phyloP scores from a whole-genome alignment of 2,888 invertebrate genomes.

The Parthenolecanium corni region DNA sequence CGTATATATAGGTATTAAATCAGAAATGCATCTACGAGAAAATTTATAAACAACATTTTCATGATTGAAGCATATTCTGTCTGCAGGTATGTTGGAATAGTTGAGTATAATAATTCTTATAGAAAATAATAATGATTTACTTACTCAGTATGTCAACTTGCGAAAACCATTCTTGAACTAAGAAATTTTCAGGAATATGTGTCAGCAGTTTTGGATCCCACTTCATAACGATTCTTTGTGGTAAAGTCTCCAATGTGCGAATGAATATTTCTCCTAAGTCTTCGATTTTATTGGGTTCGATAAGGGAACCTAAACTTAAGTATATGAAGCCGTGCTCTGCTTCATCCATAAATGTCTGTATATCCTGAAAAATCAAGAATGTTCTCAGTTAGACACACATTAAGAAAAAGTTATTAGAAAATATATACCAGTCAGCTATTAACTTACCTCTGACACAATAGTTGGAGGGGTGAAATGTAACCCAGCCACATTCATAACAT shows the following conservation, averaged over 20 bases:
- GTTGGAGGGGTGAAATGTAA: slow-evolving; percentile 24
- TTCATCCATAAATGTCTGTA: slow-evolving; percentile 26
- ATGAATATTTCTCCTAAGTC: slow-evolving; percentile 7
- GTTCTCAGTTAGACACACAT: not conserved
- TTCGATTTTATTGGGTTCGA: slow-evolving; percentile 9
- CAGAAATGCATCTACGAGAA: too few relatives aligned
- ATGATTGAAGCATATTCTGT: too few relatives aligned
- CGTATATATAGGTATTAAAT: too few relatives aligned
- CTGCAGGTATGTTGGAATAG: too few relatives aligned
- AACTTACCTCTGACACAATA: slow-evolving; percentile 21
- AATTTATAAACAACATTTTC: too few relatives aligned
- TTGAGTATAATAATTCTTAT: too few relatives aligned
- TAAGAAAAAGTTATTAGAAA: not conserved
- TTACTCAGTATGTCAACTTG: slow-evolving; percentile 12
- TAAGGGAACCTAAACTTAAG: slow-evolving; percentile 26
- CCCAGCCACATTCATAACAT: slow-evolving; percentile 24
- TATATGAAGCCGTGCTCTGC: slow-evolving; percentile 24
- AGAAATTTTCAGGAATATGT: slow-evolving; percentile 19
- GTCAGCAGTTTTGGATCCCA: slow-evolving; percentile 26
- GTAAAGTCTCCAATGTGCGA: slow-evolving; percentile 4
- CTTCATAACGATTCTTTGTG: slow-evolving; percentile 28
- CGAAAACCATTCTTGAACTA: slow-evolving; percentile 28
- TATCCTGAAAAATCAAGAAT: not conserved
- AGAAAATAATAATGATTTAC: not conserved
- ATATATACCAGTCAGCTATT: too few relatives aligned